These are phyloP conservation scores for Dioctria linearis DNA, from an alignment of 2,888 invertebrate genomes.

Conservation along the genomic window DNA sequence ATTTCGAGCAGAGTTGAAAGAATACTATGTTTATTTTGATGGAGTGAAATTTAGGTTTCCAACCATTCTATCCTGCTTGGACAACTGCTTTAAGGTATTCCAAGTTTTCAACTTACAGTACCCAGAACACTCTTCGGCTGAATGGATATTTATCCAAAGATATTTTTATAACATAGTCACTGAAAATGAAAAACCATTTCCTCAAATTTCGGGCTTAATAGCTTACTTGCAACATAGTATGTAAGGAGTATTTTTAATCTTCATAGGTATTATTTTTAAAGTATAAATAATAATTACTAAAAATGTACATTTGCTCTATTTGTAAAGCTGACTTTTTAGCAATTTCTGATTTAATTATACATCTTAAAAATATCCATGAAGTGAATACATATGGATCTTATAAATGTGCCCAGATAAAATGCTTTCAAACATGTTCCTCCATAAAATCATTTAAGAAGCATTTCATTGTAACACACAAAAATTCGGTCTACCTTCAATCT, in stretches of 20 bases:
- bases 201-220: constrained; percentile 33
- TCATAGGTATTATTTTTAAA: too few relatives aligned
- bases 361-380: background rate
- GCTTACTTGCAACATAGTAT: background rate
- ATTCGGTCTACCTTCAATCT: too few relatives aligned
- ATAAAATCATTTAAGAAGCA: background rate
- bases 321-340: too few relatives aligned
- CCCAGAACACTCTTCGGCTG: background rate
- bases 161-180: background rate
- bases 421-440: background rate
- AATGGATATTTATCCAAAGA: constrained; percentile 29
- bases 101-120: too few relatives aligned
- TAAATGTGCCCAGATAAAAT: constrained; percentile 1
- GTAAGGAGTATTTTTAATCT: background rate
- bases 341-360: background rate
- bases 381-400: background rate
- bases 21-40: constrained; percentile 44
- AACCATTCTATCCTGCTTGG: constrained; percentile 31
- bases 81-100: constrained; percentile 18
- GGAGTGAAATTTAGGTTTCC: constrained; percentile 39
- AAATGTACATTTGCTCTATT: too few relatives aligned
- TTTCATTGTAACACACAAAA: background rate
- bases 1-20: constrained; percentile 11
- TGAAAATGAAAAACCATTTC: background rate
- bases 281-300: too few relatives aligned